These are phyloP conservation scores for Notarius quadriscutis DNA, from an alignment of 2,113 vertebrate species.

Conservation along the genomic window DNA sequence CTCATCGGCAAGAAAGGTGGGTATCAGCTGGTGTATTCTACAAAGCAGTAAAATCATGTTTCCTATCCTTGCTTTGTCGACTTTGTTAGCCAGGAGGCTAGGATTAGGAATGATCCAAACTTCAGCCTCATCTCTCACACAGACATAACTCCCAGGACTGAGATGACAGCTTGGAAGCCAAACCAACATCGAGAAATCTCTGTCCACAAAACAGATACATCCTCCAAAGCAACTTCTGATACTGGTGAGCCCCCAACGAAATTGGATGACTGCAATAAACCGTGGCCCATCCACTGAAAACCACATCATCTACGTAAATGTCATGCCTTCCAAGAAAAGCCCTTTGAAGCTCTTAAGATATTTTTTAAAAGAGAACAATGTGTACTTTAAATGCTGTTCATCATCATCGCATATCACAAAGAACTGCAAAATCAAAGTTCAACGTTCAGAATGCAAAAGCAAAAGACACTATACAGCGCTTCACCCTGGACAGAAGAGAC, in stretches of 20 bases:
- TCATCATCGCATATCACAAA: no score
- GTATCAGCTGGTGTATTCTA: slow-evolving; percentile 28
- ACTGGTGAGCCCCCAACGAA: no score
- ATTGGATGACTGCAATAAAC: no score
- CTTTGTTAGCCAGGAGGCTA: slow-evolving; percentile 46
- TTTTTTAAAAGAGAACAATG: no score
- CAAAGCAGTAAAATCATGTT: slow-evolving; percentile 47
- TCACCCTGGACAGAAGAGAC: neutral
- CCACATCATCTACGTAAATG: no score
- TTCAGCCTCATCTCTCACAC: slow-evolving; percentile 9
- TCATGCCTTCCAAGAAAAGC: no score
- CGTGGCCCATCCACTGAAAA: no score
- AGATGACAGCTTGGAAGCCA: slow-evolving; percentile 27
- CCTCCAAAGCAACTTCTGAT: no score
- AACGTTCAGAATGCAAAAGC: no score
- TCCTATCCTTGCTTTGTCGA: slow-evolving; percentile 37
- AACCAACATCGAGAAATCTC: slow-evolving; percentile 34
- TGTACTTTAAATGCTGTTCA: no score
- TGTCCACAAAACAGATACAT: slow-evolving; percentile 33
- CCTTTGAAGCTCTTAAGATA: no score
- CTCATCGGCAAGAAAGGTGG: slow-evolving; percentile 52
- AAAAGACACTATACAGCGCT: slow-evolving; percentile 25
- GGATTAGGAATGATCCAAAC: slow-evolving; percentile 36
- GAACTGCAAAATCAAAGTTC: no score
- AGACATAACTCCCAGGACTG: slow-evolving; percentile 4